Percentiles rank a stretch among this genome's conserved stretches.
phyloP scores from a whole-genome alignment of 2,113 vertebrate species.

The Odobenus rosmarus region DNA sequence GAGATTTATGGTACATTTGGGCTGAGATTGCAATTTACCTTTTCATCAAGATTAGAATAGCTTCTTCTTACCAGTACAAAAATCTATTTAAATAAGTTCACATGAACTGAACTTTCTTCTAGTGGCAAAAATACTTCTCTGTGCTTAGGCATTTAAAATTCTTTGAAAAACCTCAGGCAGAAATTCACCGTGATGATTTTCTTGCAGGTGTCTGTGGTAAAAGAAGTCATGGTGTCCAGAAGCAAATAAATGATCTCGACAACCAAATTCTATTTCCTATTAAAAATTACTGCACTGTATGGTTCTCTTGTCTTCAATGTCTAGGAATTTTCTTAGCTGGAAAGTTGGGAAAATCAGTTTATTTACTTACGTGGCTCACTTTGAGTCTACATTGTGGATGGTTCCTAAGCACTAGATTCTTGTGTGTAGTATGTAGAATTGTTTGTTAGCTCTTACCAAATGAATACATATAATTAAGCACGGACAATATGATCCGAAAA shows the following conservation, averaged over 20 bases:
- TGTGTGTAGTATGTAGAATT: background rate
- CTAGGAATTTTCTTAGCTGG: background rate
- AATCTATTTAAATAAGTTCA: slow-evolving; percentile 27
- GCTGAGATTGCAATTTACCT: slow-evolving; percentile 32
- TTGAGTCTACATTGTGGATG: background rate
- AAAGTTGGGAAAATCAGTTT: background rate
- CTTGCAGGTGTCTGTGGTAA: background rate
- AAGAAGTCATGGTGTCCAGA: background rate
- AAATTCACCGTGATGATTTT: background rate
- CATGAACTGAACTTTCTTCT: background rate
- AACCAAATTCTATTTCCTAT: slow-evolving; percentile 34
- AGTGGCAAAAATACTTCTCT: background rate
- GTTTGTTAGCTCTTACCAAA: background rate
- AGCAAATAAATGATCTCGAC: background rate
- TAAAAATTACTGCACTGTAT: background rate
- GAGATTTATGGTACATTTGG: background rate
- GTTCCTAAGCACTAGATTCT: background rate
- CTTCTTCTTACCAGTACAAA: background rate
- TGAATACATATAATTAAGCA: background rate
- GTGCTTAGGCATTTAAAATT: background rate
- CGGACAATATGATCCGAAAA: background rate
- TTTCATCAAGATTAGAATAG: slow-evolving; percentile 47
- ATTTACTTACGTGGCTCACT: background rate
- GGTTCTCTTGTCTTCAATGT: background rate
- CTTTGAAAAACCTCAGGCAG: background rate